These are phyloP conservation scores for Vombatus ursinus DNA, from an alignment of 2,113 vertebrate species.

Conservation along the genomic window DNA sequence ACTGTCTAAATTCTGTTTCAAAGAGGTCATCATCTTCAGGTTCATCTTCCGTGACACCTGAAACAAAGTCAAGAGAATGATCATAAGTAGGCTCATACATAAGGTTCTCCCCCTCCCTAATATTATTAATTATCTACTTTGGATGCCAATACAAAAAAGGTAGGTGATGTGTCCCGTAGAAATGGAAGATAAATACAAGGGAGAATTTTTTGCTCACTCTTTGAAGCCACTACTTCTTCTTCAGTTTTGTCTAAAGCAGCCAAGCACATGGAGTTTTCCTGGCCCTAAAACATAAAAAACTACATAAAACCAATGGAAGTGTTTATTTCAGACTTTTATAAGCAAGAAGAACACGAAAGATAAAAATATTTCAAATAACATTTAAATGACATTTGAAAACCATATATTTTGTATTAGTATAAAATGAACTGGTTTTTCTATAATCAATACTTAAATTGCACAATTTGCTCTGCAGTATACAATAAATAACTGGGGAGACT, in stretches of 20 bases:
- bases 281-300: conserved; percentile 79
- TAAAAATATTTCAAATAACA: conserved; percentile 42
- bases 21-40: conserved; percentile 97
- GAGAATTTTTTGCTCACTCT: conserved; percentile 83
- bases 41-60: conserved; percentile 88
- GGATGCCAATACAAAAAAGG: background rate
- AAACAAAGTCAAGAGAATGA: conserved; percentile 57
- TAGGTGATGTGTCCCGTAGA: background rate
- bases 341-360: conserved; percentile 2
- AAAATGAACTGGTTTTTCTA: background rate
- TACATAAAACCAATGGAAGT: conserved; percentile 54
- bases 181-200: background rate
- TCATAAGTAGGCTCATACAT: background rate
- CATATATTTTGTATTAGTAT: background rate
- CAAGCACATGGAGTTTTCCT: conserved; percentile 87
- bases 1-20: conserved; percentile 97
- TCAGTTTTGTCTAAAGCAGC: conserved; percentile 87
- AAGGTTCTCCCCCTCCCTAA: background rate
- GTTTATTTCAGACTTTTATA: conserved; percentile 31
- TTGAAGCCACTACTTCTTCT: conserved; percentile 79
- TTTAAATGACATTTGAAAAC: conserved; percentile 34
- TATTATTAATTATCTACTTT: background rate
- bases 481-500: background rate
- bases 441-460: background rate
- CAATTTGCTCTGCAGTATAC: background rate